A percentile compares a stretch with the other conserved stretches of the same genome.
Conservation (phyloP, 2,113 vertebrate species). For the Phocoena sinus region DNA sequence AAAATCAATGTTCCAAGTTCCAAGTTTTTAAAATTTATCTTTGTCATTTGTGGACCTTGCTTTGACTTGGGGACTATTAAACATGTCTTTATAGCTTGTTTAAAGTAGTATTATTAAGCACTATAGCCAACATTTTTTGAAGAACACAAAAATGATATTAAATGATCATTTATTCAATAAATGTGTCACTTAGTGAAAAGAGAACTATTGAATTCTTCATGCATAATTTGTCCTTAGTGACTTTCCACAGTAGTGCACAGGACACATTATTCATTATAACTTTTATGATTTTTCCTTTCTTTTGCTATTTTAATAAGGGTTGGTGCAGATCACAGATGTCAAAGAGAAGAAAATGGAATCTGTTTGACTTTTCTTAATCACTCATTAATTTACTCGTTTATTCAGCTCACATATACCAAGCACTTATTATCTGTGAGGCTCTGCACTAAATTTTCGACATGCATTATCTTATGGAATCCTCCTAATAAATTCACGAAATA, state of each 20-base stretch:
- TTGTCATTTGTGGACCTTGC: not conserved
- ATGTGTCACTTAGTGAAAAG: not conserved
- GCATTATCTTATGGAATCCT: not conserved
- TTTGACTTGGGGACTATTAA: not conserved
- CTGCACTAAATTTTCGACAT: not conserved
- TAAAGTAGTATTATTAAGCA: not conserved
- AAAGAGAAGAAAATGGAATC: not conserved
- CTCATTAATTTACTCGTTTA: not conserved
- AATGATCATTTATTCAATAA: not conserved
- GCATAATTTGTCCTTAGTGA: not conserved
- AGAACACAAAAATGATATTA: not conserved
- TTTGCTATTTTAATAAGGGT: not conserved
- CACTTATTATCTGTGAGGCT: not conserved
- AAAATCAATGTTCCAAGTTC: not conserved
- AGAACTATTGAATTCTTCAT: constrained; percentile 9
- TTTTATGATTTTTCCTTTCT: not conserved
- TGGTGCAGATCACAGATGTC: not conserved
- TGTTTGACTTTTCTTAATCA: not conserved
- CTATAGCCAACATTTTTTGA: not conserved
- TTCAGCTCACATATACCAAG: not conserved
- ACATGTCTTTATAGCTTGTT: not conserved
- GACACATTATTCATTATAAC: not conserved
- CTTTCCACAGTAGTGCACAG: not conserved
- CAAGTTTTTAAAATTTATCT: not conserved
- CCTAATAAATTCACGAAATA: not conserved